These are phyloP conservation scores for Xiphydria camelus DNA, from an alignment of 2,888 invertebrate genomes.

Conservation along the genomic window DNA sequence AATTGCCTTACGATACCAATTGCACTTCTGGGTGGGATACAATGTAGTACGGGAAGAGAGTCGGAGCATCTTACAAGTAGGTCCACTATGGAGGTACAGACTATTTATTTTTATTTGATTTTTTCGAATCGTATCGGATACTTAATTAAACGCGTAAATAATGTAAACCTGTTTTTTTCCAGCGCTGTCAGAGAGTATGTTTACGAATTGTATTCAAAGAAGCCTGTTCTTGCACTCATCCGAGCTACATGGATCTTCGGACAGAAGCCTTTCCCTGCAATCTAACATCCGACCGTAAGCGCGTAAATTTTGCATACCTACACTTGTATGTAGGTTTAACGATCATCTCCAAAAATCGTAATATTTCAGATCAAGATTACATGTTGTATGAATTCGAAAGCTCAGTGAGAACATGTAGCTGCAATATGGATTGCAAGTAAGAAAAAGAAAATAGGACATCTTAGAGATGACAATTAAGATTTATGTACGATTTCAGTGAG, in stretches of 20 bases:
- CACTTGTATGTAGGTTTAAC: not conserved
- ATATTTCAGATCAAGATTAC: slow-evolving; percentile 10
- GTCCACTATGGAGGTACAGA: slow-evolving; percentile 24
- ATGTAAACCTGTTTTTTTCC: no score
- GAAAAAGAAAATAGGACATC: no score
- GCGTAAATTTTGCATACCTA: not conserved
- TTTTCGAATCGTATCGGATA: no score
- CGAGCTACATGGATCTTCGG: slow-evolving; percentile 22
- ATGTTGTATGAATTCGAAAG: slow-evolving; percentile 23
- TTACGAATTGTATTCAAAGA: slow-evolving; percentile 24
- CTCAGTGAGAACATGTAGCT: slow-evolving; percentile 17
- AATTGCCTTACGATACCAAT: slow-evolving; percentile 20
- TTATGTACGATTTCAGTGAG: slow-evolving; percentile 26
- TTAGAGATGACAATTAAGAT: no score
- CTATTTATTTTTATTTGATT: no score
- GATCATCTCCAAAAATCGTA: no score
- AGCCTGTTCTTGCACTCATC: slow-evolving; percentile 24
- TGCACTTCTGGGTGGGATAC: slow-evolving; percentile 20
- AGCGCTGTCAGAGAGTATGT: slow-evolving; percentile 26
- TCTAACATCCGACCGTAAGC: slow-evolving; percentile 22
- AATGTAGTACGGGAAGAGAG: slow-evolving; percentile 21
- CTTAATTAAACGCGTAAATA: no score
- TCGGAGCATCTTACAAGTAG: no score
- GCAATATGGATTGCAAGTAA: slow-evolving; percentile 27
- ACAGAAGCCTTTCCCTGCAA: slow-evolving; percentile 20